Conservation (phyloP, 2,797 vertebrate species). For the Champsocephalus esox region DNA sequence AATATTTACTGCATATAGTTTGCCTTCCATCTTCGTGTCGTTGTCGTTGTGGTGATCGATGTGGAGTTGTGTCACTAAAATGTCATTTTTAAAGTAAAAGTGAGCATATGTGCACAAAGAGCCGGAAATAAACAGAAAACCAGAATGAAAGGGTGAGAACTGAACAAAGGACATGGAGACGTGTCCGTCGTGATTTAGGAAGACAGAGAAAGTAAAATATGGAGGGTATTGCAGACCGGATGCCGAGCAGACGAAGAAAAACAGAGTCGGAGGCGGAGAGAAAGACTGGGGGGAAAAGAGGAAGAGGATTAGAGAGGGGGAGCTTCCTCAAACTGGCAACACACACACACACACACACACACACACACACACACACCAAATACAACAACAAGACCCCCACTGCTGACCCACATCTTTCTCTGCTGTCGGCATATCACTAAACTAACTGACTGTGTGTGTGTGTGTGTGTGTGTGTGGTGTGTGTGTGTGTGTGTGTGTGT, state of each 20-base stretch:
- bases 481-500: conserved; percentile 3
- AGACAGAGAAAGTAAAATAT: background rate
- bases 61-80: background rate
- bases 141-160: too few species aligned
- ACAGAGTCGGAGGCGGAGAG: conserved; percentile 5
- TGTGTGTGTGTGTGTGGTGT: background rate
- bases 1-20: too few species aligned
- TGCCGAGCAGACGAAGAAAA: background rate
- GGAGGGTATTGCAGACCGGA: conserved; percentile 14
- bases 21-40: too few species aligned
- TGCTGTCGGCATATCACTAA: conserved; percentile 53
- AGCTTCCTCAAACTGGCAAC: conserved; percentile 64
- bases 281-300: conserved; percentile 23
- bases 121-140: background rate
- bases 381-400: conserved; percentile 58
- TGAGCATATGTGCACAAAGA: background rate
- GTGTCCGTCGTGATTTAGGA: background rate
- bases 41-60: too few species aligned
- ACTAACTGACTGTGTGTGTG: conserved; percentile 1
- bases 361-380: conserved; percentile 19
- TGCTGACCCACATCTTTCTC: conserved; percentile 66
- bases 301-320: conserved; percentile 54
- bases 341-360: conserved; percentile 37
- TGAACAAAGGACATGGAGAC: background rate
- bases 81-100: background rate